phyloP scores from a whole-genome alignment of 2,888 invertebrate genomes.

The Beris morrisii region DNA sequence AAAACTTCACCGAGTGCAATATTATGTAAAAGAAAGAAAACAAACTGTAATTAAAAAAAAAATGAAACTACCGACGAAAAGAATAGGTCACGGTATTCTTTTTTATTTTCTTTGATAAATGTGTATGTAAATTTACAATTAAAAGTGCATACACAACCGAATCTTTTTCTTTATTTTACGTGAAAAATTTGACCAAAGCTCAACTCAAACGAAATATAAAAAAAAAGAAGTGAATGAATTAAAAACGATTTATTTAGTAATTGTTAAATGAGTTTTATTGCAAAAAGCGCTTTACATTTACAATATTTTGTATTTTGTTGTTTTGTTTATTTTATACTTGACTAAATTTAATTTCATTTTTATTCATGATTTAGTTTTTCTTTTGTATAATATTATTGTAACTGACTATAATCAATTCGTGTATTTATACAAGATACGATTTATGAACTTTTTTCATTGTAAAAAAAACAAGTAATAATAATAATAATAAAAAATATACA shows the following conservation, averaged over 20 bases:
- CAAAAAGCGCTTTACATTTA: slow-evolving; percentile 55
- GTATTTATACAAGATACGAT: slow-evolving; percentile 16
- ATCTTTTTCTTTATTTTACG: background rate
- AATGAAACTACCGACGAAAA: background rate
- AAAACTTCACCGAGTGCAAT: too few relatives aligned
- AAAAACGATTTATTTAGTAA: slow-evolving; percentile 40
- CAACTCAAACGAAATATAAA: slow-evolving; percentile 34
- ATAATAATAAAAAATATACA: slow-evolving; percentile 6
- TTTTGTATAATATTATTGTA: slow-evolving; percentile 22
- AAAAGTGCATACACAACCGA: slow-evolving; percentile 1
- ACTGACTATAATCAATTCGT: slow-evolving; percentile 13
- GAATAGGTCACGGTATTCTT: slow-evolving; percentile 4
- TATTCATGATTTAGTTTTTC: slow-evolving; percentile 13
- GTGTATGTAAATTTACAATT: slow-evolving; percentile 18
- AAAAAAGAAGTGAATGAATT: slow-evolving; percentile 37
- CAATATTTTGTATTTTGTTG: slow-evolving; percentile 30
- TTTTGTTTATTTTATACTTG: slow-evolving; percentile 12
- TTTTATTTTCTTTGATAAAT: background rate
- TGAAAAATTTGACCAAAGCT: slow-evolving; percentile 28
- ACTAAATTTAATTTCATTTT: background rate
- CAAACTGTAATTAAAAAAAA: slow-evolving; percentile 4
- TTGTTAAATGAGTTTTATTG: slow-evolving; percentile 47
- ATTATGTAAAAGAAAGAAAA: background rate
- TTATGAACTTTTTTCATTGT: slow-evolving; percentile 19
- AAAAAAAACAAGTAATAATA: slow-evolving; percentile 9